phyloP scores from a whole-genome alignment of 1,140 invertebrate genomes.

The Brachionus paranguensis region DNA sequence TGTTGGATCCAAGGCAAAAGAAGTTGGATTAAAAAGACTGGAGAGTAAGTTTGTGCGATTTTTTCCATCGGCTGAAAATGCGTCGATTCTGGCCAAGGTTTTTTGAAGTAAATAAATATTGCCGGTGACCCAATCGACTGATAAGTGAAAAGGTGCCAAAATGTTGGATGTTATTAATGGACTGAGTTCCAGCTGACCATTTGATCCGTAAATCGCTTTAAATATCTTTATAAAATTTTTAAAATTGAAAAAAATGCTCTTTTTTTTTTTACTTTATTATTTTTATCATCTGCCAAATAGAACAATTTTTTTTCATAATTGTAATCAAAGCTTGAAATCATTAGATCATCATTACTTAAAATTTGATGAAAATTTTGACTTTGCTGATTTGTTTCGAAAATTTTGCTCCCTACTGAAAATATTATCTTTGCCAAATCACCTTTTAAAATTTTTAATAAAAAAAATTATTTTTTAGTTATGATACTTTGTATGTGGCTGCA shows the following conservation, averaged over 20 bases:
- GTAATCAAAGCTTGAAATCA: slow-evolving; percentile 5
- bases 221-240: neutral
- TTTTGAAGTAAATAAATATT: slow-evolving; percentile 16
- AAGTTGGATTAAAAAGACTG: neutral
- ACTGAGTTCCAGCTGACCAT: neutral
- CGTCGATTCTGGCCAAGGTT: neutral
- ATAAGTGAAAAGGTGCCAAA: neutral
- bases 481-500: neutral
- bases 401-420: neutral
- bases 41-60: neutral
- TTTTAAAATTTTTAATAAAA: neutral
- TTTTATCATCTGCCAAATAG: slow-evolving; percentile 8
- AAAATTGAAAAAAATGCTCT: neutral
- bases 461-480: neutral
- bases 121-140: slow-evolving; percentile 19
- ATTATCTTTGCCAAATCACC: neutral
- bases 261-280: slow-evolving; percentile 6
- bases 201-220: neutral
- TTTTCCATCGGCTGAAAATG: neutral
- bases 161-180: neutral
- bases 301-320: slow-evolving; percentile 21
- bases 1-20: slow-evolving; percentile 15
- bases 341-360: neutral
- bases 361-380: neutral
- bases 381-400: slow-evolving; percentile 23